These are phyloP conservation scores for Sinocyclocheilus grahami DNA, from an alignment of 2,113 vertebrate genomes.

Conservation along the genomic window DNA sequence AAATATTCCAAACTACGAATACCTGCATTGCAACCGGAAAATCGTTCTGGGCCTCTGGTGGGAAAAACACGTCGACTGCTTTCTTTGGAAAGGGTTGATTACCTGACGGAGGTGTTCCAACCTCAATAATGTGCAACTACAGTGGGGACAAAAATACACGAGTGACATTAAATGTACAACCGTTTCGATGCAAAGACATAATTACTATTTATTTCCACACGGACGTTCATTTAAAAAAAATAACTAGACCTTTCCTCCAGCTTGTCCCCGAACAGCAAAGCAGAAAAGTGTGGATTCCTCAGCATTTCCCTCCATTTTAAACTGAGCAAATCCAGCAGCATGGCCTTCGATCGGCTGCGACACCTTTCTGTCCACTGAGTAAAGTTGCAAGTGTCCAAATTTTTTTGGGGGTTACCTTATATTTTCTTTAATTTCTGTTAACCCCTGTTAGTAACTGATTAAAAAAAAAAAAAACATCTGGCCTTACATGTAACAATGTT, in stretches of 20 bases:
- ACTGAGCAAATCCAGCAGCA: constrained; percentile 96
- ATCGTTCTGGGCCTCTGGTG: constrained; percentile 98
- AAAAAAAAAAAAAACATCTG: not conserved
- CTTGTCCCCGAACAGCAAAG: constrained; percentile 97
- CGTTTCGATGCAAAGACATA: not conserved
- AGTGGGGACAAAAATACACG: constrained; percentile 31
- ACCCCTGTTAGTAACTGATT: not conserved
- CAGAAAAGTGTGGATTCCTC: constrained; percentile 98
- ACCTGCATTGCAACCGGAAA: constrained; percentile 99
- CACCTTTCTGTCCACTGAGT: constrained; percentile 98
- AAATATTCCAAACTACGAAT: constrained; percentile 48
- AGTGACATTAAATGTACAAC: not conserved
- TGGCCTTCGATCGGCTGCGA: constrained; percentile 98
- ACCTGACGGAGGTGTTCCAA: constrained; percentile 94
- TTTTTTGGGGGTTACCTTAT: not conserved
- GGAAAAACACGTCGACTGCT: constrained; percentile 98
- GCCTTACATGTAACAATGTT: not conserved
- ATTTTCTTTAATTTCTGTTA: not conserved
- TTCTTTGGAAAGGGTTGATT: constrained; percentile 99
- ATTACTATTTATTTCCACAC: not conserved
- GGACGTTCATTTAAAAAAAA: not conserved
- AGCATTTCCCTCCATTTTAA: constrained; percentile 99
- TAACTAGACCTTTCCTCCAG: constrained; percentile 92
- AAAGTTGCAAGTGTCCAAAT: constrained; percentile 80
- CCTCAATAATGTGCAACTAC: constrained; percentile 98